phyloP scores from a whole-genome alignment of 1,140 invertebrate species.

The Dysdera silvatica region DNA sequence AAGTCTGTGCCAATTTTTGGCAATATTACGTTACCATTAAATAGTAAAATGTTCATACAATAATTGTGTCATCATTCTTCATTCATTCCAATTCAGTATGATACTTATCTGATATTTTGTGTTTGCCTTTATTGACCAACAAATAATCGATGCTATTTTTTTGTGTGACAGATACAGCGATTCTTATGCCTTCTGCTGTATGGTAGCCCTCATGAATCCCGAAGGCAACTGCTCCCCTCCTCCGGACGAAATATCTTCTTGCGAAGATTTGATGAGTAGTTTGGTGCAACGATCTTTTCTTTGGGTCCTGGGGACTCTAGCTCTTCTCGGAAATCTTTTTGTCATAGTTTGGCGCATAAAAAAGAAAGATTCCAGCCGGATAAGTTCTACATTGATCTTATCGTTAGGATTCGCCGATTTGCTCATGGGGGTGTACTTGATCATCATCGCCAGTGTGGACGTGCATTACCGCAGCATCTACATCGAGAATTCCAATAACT shows the following conservation, averaged over 20 bases:
- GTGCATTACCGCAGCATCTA: constrained; percentile 46
- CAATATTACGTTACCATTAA: too few relatives aligned
- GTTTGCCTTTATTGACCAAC: too few relatives aligned
- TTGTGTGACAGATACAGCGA: constrained; percentile 38
- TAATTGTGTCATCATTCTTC: too few relatives aligned
- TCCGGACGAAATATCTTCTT: constrained; percentile 48
- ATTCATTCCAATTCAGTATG: too few relatives aligned
- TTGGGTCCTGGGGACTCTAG: constrained; percentile 47
- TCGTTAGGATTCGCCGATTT: constrained; percentile 55
- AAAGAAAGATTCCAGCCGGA: constrained; percentile 39
- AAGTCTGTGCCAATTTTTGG: too few relatives aligned
- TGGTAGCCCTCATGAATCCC: constrained; percentile 34
- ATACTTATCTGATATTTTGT: too few relatives aligned
- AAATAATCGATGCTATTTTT: too few relatives aligned
- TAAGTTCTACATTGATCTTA: constrained; percentile 40
- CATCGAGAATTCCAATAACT: constrained; percentile 43
- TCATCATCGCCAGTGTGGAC: constrained; percentile 61
- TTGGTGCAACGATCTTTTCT: constrained; percentile 42
- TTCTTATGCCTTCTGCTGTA: constrained; percentile 46
- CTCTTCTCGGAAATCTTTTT: constrained; percentile 44
- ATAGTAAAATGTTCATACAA: too few relatives aligned
- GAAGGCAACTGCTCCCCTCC: constrained; percentile 41
- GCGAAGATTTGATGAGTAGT: constrained; percentile 49
- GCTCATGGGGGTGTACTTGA: constrained; percentile 68
- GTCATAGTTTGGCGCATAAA: constrained; percentile 45